phyloP scores from a whole-genome alignment of 2,113 vertebrate species.

The Phalacrocorax brasilianus region DNA sequence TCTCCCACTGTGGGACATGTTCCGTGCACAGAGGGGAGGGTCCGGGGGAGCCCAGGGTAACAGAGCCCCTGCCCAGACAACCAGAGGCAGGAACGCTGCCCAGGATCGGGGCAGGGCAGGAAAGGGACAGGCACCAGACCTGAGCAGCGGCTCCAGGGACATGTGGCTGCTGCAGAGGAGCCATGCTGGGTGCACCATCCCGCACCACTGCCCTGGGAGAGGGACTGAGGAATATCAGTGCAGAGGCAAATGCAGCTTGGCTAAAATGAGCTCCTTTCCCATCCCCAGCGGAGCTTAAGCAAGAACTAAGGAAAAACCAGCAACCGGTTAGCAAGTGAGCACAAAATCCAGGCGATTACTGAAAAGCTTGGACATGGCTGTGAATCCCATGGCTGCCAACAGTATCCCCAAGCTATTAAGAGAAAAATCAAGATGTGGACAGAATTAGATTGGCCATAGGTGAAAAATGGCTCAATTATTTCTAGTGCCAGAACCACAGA shows the following conservation, averaged over 20 bases:
- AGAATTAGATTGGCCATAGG: slow-evolving; percentile 31
- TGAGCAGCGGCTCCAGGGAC: rapidly evolving
- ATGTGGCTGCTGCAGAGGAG: rapidly evolving
- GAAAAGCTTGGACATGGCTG: slow-evolving; percentile 5
- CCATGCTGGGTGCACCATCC: rapidly evolving
- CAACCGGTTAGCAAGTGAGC: neutral
- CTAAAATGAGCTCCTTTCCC: neutral
- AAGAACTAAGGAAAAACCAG: neutral
- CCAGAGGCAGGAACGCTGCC: neutral
- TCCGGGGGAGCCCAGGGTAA: neutral
- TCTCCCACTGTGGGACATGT: rapidly evolving
- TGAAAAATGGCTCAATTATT: slow-evolving; percentile 63
- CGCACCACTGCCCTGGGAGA: neutral
- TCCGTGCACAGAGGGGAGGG: rapidly evolving
- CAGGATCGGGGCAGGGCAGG: neutral
- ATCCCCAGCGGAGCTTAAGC: neutral
- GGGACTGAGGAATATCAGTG: rapidly evolving
- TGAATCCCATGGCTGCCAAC: neutral
- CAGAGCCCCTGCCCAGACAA: neutral
- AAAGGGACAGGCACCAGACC: no score
- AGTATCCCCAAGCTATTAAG: slow-evolving; percentile 1
- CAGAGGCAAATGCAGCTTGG: rapidly evolving
- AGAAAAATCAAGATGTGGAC: slow-evolving; percentile 48
- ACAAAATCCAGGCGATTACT: neutral
- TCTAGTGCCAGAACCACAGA: slow-evolving; percentile 31